phyloP scores from a whole-genome alignment of 2,888 invertebrate species.

The Xylota sylvarum region DNA sequence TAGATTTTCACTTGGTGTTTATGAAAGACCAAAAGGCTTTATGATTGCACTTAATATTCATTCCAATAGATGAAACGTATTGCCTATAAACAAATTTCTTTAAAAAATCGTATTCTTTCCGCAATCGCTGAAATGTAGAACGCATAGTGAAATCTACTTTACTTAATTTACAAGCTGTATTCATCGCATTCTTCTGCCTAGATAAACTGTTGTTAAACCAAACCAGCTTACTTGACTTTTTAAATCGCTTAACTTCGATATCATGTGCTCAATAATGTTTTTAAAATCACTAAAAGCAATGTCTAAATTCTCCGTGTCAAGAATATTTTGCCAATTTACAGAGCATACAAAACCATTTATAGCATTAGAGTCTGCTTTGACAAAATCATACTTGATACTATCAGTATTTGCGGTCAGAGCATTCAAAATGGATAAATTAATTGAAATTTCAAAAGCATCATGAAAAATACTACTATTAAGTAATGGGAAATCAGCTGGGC shows the following conservation, averaged over 20 bases:
- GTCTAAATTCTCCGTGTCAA: no score
- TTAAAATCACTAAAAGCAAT: no score
- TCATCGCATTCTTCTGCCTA: conserved; percentile 3
- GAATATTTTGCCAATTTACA: no score
- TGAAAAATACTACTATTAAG: no score
- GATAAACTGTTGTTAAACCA: conserved; percentile 6
- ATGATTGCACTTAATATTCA: not conserved
- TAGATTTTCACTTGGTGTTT: not conserved
- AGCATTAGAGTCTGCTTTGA: no score
- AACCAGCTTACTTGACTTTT: not conserved
- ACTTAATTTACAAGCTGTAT: not conserved
- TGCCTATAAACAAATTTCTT: no score
- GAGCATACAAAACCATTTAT: no score
- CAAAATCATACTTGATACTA: no score
- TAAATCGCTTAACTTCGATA: not conserved
- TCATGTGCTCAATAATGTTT: no score
- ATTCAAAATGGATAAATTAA: no score
- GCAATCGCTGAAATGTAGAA: not conserved
- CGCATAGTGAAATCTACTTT: not conserved
- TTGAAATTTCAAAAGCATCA: no score
- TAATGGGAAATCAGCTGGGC: not conserved
- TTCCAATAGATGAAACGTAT: not conserved
- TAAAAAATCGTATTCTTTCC: not conserved
- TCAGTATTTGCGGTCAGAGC: no score
- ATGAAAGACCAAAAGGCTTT: conserved; percentile 9